phyloP scores from a whole-genome alignment of 1,140 invertebrate genomes.

The Drosophila fuyamai region DNA sequence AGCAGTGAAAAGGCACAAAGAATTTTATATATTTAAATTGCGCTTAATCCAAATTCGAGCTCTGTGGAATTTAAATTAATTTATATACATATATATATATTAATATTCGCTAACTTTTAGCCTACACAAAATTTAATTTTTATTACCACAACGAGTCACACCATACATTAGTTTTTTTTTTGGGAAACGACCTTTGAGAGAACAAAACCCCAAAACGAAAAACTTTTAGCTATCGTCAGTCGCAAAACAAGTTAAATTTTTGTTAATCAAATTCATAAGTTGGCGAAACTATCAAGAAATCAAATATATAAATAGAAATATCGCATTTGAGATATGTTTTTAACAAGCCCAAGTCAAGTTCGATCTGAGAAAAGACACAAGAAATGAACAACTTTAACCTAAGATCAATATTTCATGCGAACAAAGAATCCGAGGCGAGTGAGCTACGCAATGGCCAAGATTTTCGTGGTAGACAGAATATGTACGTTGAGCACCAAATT shows the following conservation, averaged over 20 bases:
- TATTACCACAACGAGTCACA: constrained; percentile 47
- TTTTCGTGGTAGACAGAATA: constrained; percentile 21
- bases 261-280: constrained; percentile 70
- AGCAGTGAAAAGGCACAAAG: constrained; percentile 31
- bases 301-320: constrained; percentile 42
- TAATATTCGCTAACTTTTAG: constrained; percentile 32
- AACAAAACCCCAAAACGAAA: constrained; percentile 65
- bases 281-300: constrained; percentile 52
- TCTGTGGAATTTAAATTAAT: constrained; percentile 42
- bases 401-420: constrained; percentile 39
- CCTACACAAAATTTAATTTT: constrained; percentile 42
- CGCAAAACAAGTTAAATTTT: constrained; percentile 75
- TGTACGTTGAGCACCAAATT: constrained; percentile 56
- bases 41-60: constrained; percentile 26
- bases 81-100: constrained; percentile 10
- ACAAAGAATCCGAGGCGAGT: constrained; percentile 27
- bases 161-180: constrained; percentile 23
- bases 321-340: constrained; percentile 43
- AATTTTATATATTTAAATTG: constrained; percentile 36
- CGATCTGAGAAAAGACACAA: constrained; percentile 16
- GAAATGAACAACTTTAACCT: constrained; percentile 20
- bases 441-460: constrained; percentile 24
- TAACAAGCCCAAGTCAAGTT: constrained; percentile 53
- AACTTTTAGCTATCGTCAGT: constrained; percentile 47
- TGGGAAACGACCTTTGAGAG: constrained; percentile 71